phyloP scores from a whole-genome alignment of 2,113 vertebrate species.

The Mus musculus region DNA sequence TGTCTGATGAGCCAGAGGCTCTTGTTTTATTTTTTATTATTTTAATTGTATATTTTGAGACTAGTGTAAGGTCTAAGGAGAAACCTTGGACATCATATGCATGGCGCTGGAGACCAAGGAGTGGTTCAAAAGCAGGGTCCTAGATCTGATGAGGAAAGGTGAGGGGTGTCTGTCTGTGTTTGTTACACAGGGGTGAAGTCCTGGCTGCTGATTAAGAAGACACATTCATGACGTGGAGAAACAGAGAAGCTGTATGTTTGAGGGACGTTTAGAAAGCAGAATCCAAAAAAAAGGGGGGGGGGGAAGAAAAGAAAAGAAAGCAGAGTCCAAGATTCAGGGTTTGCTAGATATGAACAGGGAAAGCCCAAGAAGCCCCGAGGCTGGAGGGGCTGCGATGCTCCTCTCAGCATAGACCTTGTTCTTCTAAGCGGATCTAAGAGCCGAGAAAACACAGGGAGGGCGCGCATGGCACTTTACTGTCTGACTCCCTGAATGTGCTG shows the following conservation, averaged over 20 bases:
- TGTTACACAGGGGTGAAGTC: neutral
- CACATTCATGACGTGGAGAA: neutral
- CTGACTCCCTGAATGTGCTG: neutral
- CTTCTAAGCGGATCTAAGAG: neutral
- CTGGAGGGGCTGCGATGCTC: neutral
- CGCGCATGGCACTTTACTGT: neutral
- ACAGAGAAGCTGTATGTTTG: neutral
- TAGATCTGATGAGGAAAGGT: neutral
- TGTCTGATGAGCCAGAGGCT: neutral
- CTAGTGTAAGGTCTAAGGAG: neutral
- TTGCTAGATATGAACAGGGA: neutral
- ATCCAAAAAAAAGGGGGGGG: too few species aligned
- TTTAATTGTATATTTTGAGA: neutral
- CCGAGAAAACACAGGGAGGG: neutral
- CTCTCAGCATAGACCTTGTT: neutral
- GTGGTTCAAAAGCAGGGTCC: neutral
- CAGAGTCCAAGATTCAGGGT: neutral
- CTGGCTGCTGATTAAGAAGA: neutral
- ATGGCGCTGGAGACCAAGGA: neutral
- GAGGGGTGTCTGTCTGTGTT: neutral
- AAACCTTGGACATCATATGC: neutral
- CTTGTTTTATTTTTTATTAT: neutral
- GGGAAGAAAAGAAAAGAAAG: too few species aligned
- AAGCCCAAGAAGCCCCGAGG: neutral
- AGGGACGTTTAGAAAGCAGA: slow-evolving; percentile 25